Evolutionary conservation across 2,797 vertebrate species (phyloP).

Genomic region (Gobio occitaniae): DNA sequence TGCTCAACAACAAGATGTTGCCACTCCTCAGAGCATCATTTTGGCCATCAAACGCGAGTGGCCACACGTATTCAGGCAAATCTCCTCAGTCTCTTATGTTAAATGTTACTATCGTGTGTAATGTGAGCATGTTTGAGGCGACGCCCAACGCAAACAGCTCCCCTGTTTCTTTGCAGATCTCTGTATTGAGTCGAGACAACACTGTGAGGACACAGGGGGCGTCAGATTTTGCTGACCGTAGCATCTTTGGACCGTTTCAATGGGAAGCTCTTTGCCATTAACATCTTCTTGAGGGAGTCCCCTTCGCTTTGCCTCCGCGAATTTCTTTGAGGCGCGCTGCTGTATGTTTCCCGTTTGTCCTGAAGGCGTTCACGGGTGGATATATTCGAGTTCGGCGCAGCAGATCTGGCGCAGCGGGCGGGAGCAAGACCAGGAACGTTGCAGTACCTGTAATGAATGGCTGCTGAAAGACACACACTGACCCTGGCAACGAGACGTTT

Average conservation of each 20-base stretch:
- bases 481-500: slow-evolving; percentile 51
- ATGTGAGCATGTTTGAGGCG: slow-evolving; percentile 57
- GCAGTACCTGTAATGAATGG: slow-evolving; percentile 64
- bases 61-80: slow-evolving; percentile 31
- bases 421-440: slow-evolving; percentile 66
- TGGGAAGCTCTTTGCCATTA: slow-evolving; percentile 66
- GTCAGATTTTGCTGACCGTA: slow-evolving; percentile 78
- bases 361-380: slow-evolving; percentile 40
- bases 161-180: slow-evolving; percentile 67
- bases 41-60: slow-evolving; percentile 1
- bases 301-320: slow-evolving; percentile 8
- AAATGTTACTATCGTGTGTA: slow-evolving; percentile 54
- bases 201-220: slow-evolving; percentile 78
- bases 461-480: slow-evolving; percentile 54
- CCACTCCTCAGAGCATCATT: slow-evolving; percentile 39
- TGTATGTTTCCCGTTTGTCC: slow-evolving; percentile 39
- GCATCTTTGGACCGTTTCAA: slow-evolving; percentile 72
- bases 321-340: slow-evolving; percentile 19
- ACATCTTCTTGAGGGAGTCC: slow-evolving; percentile 52
- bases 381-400: slow-evolving; percentile 25
- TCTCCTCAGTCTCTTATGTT: slow-evolving; percentile 45
- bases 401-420: slow-evolving; percentile 51
- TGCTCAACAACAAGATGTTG: slow-evolving; percentile 48
- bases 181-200: slow-evolving; percentile 66
- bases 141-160: slow-evolving; percentile 64